phyloP scores from a whole-genome alignment of 2,888 invertebrate species.

The Stenurella melanura region DNA sequence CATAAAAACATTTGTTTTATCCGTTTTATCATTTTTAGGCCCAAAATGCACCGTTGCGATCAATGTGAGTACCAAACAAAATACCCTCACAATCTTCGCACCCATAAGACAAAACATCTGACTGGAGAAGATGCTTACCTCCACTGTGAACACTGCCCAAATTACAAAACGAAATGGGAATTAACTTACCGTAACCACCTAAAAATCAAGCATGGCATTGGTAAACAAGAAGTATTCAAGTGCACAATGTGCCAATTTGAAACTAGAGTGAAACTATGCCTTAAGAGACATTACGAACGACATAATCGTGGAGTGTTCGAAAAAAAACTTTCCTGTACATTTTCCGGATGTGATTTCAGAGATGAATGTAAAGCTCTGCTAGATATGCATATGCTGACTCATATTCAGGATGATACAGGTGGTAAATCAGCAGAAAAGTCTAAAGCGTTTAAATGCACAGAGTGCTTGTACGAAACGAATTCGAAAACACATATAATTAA shows the following conservation, averaged over 20 bases:
- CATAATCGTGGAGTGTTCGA: constrained; percentile 33
- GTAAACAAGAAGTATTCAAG: constrained; percentile 40
- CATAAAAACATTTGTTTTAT: not conserved
- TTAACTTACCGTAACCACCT: constrained; percentile 49
- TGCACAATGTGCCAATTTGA: constrained; percentile 48
- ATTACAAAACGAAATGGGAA: constrained; percentile 55
- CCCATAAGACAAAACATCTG: constrained; percentile 51
- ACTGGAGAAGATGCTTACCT: constrained; percentile 49
- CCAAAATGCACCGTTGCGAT: constrained; percentile 44
- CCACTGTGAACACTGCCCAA: constrained; percentile 47
- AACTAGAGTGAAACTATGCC: constrained; percentile 48
- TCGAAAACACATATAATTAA: constrained; percentile 42
- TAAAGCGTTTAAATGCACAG: constrained; percentile 44
- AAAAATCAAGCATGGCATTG: constrained; percentile 50
- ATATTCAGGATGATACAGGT: constrained; percentile 10
- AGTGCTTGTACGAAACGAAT: constrained; percentile 43
- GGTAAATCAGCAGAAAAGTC: constrained; percentile 11
- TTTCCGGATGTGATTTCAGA: constrained; percentile 32
- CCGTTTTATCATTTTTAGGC: constrained; percentile 39
- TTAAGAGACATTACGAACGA: constrained; percentile 45
- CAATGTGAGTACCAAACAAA: constrained; percentile 51
- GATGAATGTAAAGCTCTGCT: constrained; percentile 32
- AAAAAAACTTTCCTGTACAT: constrained; percentile 33
- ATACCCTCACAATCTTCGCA: constrained; percentile 49
- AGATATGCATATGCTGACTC: constrained; percentile 29